phyloP scores from a whole-genome alignment of 2,888 invertebrate species.

The Dynastes maya region DNA sequence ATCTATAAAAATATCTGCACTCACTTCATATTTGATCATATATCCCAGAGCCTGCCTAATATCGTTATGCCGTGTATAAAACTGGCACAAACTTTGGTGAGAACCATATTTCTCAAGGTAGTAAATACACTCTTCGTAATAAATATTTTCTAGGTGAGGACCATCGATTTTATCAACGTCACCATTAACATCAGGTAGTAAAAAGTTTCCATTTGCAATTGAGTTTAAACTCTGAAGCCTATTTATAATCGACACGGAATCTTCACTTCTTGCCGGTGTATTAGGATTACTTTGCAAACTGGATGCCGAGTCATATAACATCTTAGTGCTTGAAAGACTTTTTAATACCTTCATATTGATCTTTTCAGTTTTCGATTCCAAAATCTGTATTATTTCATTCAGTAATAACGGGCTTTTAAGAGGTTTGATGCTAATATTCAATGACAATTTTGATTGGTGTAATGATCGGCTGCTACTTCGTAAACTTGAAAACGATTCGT shows the following conservation, averaged over 20 bases:
- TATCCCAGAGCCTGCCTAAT: constrained; percentile 80
- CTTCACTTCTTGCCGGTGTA: constrained; percentile 67
- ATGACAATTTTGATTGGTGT: constrained; percentile 64
- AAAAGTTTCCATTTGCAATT: constrained; percentile 68
- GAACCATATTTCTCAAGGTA: constrained; percentile 88
- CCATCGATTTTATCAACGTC: constrained; percentile 26
- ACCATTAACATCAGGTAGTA: constrained; percentile 43
- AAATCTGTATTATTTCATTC: constrained; percentile 80
- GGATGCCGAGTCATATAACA: constrained; percentile 58
- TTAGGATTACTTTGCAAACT: constrained; percentile 61
- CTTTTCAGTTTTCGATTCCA: constrained; percentile 76
- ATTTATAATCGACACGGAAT: constrained; percentile 71
- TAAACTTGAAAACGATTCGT: constrained; percentile 54
- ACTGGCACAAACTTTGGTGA: constrained; percentile 81
- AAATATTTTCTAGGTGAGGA: constrained; percentile 49
- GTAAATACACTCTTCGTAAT: constrained; percentile 83
- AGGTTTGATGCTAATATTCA: constrained; percentile 71
- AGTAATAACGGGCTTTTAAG: constrained; percentile 79
- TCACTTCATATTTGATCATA: constrained; percentile 79
- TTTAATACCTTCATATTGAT: constrained; percentile 72
- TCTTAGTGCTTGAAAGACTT: constrained; percentile 67
- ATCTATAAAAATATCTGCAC: constrained; percentile 82
- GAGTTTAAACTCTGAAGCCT: constrained; percentile 70
- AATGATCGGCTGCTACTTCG: constrained; percentile 60
- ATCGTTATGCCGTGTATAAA: constrained; percentile 83